Percentiles rank a stretch among this genome's conserved stretches.
Conservation (phyloP, 2,113 vertebrate species). For the Heteronetta atricapilla region DNA sequence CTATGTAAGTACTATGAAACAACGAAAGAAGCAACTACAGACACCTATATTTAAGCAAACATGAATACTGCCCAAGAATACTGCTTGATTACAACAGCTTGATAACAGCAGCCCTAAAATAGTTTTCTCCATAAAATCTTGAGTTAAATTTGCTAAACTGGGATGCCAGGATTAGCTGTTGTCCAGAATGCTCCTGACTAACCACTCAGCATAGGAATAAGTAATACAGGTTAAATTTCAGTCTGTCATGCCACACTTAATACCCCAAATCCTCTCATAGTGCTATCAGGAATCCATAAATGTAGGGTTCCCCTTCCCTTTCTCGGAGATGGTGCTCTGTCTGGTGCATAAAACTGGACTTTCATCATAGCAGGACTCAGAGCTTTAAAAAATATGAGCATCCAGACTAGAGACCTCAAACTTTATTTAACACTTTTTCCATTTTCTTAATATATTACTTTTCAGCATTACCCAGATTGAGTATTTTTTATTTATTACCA, state of each 20-base stretch:
- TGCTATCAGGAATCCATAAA: neutral
- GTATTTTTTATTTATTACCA: neutral
- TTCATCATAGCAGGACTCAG: neutral
- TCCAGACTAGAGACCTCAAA: neutral
- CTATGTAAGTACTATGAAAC: neutral
- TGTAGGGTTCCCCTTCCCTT: fast-evolving
- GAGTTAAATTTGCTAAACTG: neutral
- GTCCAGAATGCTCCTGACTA: neutral
- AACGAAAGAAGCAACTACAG: neutral
- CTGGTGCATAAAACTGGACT: neutral
- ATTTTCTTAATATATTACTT: neutral
- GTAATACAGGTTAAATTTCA: neutral
- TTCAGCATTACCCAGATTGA: neutral
- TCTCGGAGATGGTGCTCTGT: neutral
- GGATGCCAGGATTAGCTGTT: fast-evolving
- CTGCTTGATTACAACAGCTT: neutral
- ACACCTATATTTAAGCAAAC: neutral
- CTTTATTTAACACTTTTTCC: neutral
- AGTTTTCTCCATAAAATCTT: neutral
- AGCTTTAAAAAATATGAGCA: neutral
- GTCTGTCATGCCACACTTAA: neutral
- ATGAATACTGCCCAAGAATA: neutral
- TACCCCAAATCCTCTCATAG: neutral
- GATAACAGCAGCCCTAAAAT: neutral
- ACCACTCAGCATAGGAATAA: neutral